Conservation (phyloP, 2,888 invertebrate species). For the Carcina quercana region DNA sequence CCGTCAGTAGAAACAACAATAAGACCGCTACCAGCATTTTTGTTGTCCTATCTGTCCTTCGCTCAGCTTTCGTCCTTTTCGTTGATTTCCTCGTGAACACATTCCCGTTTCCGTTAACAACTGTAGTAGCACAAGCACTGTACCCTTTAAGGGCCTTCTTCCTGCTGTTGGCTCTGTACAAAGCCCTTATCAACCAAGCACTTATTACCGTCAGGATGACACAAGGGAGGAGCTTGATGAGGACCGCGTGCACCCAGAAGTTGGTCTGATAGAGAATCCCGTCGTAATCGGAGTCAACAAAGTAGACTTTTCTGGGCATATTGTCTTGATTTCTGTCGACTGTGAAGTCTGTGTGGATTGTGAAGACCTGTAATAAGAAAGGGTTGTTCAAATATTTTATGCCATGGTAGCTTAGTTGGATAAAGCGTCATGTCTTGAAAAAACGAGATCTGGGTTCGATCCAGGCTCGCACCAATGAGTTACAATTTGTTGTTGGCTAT, state of each 20-base stretch:
- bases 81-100: constrained; percentile 54
- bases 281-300: constrained; percentile 71
- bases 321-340: constrained; percentile 24
- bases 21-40: constrained; percentile 92
- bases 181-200: constrained; percentile 80
- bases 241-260: constrained; percentile 87
- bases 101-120: constrained; percentile 50
- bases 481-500: too few relatives aligned
- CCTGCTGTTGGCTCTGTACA: constrained; percentile 80
- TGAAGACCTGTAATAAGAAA: constrained; percentile 51
- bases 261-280: constrained; percentile 79
- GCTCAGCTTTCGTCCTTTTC: constrained; percentile 57
- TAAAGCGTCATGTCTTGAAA: too few relatives aligned
- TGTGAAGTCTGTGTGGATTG: constrained; percentile 48
- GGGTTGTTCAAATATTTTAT: neutral
- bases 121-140: constrained; percentile 51
- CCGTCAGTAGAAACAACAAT: constrained; percentile 89
- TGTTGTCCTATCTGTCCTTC: constrained; percentile 85
- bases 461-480: too few relatives aligned
- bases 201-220: constrained; percentile 83
- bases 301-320: constrained; percentile 52
- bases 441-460: too few relatives aligned
- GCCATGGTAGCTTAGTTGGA: too few relatives aligned
- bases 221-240: constrained; percentile 88
- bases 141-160: constrained; percentile 75